Percentiles rank a stretch among this genome's conserved stretches.
Conservation (phyloP, 1,140 invertebrate genomes). For the Drosophila kikkawai region DNA sequence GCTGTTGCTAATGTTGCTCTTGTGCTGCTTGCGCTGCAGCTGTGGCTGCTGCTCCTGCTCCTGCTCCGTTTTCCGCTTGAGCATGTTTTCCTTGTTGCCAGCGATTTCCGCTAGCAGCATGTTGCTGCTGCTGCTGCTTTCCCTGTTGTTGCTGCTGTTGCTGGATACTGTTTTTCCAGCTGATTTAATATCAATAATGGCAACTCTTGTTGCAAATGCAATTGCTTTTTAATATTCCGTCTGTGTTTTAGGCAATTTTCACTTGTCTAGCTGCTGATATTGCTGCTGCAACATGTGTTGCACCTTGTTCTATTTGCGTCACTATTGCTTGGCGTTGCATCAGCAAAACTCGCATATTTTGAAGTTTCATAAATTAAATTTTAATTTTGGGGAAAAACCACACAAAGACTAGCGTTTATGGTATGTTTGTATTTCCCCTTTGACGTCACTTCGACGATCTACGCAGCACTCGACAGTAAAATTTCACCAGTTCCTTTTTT, state of each 20-base stretch:
- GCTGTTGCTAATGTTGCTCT: conserved; percentile 27
- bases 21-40: conserved; percentile 48
- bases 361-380: background rate
- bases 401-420: background rate
- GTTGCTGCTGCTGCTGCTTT: conserved; percentile 10
- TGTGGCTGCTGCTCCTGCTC: conserved; percentile 40
- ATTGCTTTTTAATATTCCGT: background rate
- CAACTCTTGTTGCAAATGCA: background rate
- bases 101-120: conserved; percentile 18
- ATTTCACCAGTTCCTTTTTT: background rate
- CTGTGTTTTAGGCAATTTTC: background rate
- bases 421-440: conserved; percentile 26
- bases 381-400: background rate
- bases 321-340: conserved; percentile 8
- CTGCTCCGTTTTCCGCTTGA: conserved; percentile 64
- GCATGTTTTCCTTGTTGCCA: conserved; percentile 27
- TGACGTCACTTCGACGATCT: conserved; percentile 39
- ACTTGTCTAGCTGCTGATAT: conserved; percentile 2
- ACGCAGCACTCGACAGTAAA: conserved; percentile 43
- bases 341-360: conserved; percentile 16
- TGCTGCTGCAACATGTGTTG: conserved; percentile 5
- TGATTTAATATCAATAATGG: conserved; percentile 8
- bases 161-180: background rate
- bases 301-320: conserved; percentile 26
- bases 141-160: conserved; percentile 2